phyloP scores from a whole-genome alignment of 2,113 vertebrate species.

The Lepidothrix coronata region DNA sequence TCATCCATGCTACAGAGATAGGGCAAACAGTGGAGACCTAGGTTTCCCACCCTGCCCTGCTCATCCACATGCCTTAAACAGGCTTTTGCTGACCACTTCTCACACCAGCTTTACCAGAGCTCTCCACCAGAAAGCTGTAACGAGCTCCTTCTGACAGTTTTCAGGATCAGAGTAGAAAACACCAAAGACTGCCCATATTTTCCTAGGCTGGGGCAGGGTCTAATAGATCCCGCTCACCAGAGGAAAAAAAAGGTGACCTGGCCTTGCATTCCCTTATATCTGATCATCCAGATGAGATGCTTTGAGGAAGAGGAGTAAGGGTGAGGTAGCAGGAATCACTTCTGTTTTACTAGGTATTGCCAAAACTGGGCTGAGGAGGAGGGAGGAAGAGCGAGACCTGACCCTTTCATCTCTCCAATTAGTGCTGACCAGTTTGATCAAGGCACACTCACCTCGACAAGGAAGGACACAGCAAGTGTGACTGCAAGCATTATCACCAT shows the following conservation, averaged over 20 bases:
- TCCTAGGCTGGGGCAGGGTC: neutral
- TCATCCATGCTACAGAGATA: neutral
- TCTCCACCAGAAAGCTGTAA: neutral
- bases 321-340: neutral
- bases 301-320: neutral
- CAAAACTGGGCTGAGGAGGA: neutral
- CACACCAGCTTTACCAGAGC: neutral
- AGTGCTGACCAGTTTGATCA: neutral
- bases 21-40: neutral
- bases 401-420: neutral
- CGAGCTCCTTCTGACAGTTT: neutral
- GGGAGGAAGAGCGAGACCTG: neutral
- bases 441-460: slow-evolving; percentile 67
- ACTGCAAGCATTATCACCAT: slow-evolving; percentile 70
- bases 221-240: neutral
- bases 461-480: slow-evolving; percentile 66
- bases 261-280: neutral
- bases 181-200: neutral
- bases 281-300: neutral
- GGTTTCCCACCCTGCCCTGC: neutral
- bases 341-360: neutral
- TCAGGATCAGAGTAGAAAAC: neutral
- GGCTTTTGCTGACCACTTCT: neutral
- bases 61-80: neutral
- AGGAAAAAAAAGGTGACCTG: neutral